Evolutionary conservation across 2,888 invertebrate species (phyloP), one percentile per base, ranked within the genome.

Genomic region (Diploptera punctata): DNA sequence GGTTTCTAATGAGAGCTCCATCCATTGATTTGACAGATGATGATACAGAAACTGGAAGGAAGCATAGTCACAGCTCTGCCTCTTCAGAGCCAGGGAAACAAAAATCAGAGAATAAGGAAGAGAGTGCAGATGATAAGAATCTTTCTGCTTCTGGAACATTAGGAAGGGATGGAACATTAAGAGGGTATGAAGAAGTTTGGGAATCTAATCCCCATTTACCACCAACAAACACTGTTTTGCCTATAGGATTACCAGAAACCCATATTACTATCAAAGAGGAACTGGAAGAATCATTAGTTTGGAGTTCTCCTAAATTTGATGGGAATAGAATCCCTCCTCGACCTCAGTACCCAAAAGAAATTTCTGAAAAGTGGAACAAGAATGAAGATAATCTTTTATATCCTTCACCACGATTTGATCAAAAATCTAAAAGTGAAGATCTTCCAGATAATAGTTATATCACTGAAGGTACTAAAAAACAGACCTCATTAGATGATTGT

Each of bases 141-240:
- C 7, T 29, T n/a, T 68, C 71, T 9, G 73, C 54, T 19, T 68
- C 54, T 13, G 79, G 78, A 10, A 78, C 79, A 19, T 61, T 79
- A 21, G 79, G 79, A 7, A 73, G 78, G 49, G 78, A 78, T 47
- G 79, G 76, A 29, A 79, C 79, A 18, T 68, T 79, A 67, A 77
- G 78, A 68, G 78, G 78, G 19, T 72, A 74, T 57, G 79, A 79
- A 47, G 79, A 80, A 71, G 71, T 79, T 4, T 80, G 79, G 79
- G 78, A 78, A 71, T 74, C 77, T 31, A 79, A 79, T 75, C 73
- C 75, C 10, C 73, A 72, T 26, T 13, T 72, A 9, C 47, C 68
- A 13, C 7, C 19, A 18, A 44, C n/a, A 2, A 54, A 10, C 26
- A 13, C 19, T 29, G n/a, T 44, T 67, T 18, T 68, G 5, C 21